phyloP scores from a whole-genome alignment of 2,113 vertebrate genomes.

The rat (Rattus norvegicus) region DNA sequence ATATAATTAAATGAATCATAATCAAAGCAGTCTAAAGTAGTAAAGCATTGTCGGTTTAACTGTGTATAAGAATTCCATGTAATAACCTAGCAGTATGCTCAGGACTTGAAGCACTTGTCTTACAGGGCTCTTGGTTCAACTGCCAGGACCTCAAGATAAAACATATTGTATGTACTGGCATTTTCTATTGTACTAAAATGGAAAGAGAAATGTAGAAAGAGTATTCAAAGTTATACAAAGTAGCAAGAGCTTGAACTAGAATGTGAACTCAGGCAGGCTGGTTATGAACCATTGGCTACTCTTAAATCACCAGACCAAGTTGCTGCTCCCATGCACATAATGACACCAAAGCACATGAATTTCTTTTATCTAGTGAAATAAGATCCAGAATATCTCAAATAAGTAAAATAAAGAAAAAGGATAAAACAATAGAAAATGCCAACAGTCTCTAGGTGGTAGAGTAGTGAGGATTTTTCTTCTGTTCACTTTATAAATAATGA shows the following conservation, averaged over 20 bases:
- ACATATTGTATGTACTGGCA: background rate
- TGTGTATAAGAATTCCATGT: background rate
- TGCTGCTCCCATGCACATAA: background rate
- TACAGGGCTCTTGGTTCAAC: background rate
- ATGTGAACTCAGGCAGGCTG: background rate
- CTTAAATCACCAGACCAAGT: background rate
- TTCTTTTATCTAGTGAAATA: constrained; percentile 22
- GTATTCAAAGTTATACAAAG: background rate
- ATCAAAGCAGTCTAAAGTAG: background rate
- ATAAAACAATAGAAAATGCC: constrained; percentile 10
- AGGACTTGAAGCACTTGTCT: background rate
- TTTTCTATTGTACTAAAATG: background rate
- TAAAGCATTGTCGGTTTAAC: background rate
- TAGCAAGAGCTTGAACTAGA: background rate
- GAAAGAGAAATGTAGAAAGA: background rate
- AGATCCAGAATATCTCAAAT: constrained; percentile 14
- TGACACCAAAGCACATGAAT: background rate
- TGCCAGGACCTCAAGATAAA: background rate
- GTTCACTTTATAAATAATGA: constrained; percentile 54
- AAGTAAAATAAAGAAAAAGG: constrained; percentile 32
- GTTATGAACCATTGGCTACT: background rate
- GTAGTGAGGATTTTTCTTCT: background rate
- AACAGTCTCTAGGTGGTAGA: background rate
- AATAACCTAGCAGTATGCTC: background rate
- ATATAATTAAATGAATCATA: background rate